Base-by-base conservation (phyloP, 2,888 invertebrate species). In the Slavum lentiscoides region DNA sequence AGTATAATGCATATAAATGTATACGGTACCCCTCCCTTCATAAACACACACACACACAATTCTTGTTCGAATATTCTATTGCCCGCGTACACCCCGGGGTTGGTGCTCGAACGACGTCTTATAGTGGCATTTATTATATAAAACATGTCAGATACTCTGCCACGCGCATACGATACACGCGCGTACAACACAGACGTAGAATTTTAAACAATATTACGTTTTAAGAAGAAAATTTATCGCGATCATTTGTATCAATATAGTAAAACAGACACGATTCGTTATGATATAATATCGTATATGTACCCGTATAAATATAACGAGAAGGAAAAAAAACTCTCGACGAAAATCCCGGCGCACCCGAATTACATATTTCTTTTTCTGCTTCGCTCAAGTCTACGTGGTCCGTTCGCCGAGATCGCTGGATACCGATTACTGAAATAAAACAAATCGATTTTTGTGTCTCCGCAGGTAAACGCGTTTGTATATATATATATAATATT, bases 281-380 rank as follows among this genome's bases (percentile, higher is more conserved):
- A 59, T 30, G 1, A 30, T 30, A 30, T 2, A 2, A 30, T 30
- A 30, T 30, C 30, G 30, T 30, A 30, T 30, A 30, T 66, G n/a
- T 66, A 43, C 7, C 2, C 7, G 7, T 43, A 66, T 21, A 39
- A 39, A 66, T 66, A 43, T 43, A 43, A 43, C 7, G 43, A 43
- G 43, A n/a, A 30, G n/a, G n/a, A n/a, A 49, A 30, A 15, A 73
- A 11, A 62, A 19, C 53, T 74, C 53, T 66, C 21, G 55, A 55
- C 53, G 74, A 55, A 74, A 74, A 37, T 21, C 64, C 17, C 64
- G 64, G 53, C 74, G 64, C 64, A 66, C 74, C 74, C 74, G 74
- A 74, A 74, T 74, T 74, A 74, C 74, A 64, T 43, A 9, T 17
- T 37, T 55, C 21, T 59, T 21, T 15, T 61, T 61, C 15, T 23